Conservation (phyloP, 2,113 vertebrate species). For the Phoenicopterus ruber region DNA sequence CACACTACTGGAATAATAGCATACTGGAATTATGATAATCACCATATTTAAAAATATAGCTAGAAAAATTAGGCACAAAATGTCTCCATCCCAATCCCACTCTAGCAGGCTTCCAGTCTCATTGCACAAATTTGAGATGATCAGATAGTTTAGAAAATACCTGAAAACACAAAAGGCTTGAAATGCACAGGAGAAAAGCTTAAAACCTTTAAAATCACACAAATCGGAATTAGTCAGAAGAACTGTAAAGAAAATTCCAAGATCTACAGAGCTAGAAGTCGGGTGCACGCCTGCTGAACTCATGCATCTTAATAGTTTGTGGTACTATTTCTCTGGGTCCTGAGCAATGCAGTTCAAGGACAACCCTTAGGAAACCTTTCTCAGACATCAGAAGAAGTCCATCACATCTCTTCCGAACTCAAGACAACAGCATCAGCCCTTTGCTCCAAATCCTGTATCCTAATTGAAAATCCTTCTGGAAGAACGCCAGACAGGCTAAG, state of each 20-base stretch:
- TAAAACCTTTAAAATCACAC: not conserved
- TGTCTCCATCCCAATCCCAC: not conserved
- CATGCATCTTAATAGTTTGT: not conserved
- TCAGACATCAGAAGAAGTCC: not conserved
- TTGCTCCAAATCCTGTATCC: not conserved
- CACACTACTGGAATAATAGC: not conserved
- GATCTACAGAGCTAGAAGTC: not conserved
- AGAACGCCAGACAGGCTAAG: not conserved
- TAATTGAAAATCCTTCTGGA: not conserved
- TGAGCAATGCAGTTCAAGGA: rapidly evolving
- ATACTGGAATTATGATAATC: not conserved
- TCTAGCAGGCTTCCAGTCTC: not conserved
- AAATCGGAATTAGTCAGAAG: not conserved
- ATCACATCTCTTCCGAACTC: not conserved
- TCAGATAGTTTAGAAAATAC: not conserved
- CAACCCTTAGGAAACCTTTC: not conserved
- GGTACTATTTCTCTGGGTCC: not conserved
- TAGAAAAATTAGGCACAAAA: not conserved
- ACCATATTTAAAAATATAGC: not conserved
- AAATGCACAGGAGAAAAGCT: not conserved
- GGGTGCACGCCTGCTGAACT: not conserved
- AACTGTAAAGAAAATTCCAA: not conserved
- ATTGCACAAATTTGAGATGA: not conserved
- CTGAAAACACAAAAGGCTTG: not conserved
- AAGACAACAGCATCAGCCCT: not conserved